Evolutionary conservation across 1,140 invertebrate species (phyloP).

Genomic region (Brachionus angularis): DNA sequence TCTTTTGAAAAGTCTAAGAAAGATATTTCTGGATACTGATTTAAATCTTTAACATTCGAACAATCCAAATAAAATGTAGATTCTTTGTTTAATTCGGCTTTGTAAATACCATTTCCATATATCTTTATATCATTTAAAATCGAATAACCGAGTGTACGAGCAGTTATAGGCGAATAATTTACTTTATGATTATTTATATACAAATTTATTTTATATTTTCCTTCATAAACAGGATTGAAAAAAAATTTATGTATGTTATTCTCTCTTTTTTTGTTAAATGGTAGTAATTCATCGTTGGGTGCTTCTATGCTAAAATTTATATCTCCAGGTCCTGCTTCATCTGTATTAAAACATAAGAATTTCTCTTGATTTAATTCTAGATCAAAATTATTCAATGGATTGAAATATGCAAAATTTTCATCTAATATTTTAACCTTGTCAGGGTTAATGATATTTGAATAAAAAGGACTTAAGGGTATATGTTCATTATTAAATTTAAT

Average conservation of each 20-base stretch:
- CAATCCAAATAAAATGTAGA: conserved; percentile 93
- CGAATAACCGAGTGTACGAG: neutral
- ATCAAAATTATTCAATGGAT: neutral
- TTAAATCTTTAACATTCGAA: conserved; percentile 64
- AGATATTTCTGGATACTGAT: conserved; percentile 68
- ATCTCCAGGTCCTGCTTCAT: neutral
- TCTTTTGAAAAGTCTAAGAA: conserved; percentile 69
- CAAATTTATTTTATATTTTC: neutral
- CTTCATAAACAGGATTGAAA: conserved; percentile 10
- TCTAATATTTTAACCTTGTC: neutral
- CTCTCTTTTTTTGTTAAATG: neutral
- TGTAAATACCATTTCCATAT: conserved; percentile 76
- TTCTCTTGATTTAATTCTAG: conserved; percentile 5
- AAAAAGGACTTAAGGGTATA: conserved; percentile 69
- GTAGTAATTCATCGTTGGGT: neutral
- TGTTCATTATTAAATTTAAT: conserved; percentile 97
- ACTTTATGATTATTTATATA: conserved; percentile 13
- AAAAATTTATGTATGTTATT: neutral
- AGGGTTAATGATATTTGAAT: neutral
- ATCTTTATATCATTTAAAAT: neutral
- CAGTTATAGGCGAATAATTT: neutral
- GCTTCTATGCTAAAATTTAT: neutral
- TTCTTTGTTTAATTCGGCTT: conserved; percentile 78
- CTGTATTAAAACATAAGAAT: conserved; percentile 1
- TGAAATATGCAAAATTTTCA: conserved; percentile 3